Evolutionary conservation across 2,888 invertebrate genomes (phyloP).

Genomic region (Rhamnusium bicolor): DNA sequence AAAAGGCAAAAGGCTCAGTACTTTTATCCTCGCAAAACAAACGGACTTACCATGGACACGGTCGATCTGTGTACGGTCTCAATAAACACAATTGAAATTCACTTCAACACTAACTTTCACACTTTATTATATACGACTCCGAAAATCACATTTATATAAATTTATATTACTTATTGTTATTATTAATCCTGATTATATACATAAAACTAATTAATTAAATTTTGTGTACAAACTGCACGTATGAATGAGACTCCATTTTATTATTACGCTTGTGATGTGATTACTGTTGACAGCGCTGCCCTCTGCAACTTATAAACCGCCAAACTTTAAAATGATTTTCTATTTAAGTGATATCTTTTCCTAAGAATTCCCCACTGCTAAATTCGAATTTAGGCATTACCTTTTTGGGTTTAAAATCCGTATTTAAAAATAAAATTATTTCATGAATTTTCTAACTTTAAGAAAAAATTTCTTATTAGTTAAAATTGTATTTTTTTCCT

Average conservation of each 20-base stretch:
- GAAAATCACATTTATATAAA: conserved; percentile 57
- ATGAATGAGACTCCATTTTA: conserved; percentile 71
- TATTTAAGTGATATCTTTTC: too few relatives aligned
- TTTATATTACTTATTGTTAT: conserved; percentile 58
- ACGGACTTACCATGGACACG: conserved; percentile 71
- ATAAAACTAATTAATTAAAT: conserved; percentile 66
- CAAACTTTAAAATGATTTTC: conserved; percentile 34
- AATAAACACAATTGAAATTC: conserved; percentile 48
- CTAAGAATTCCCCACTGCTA: too few relatives aligned
- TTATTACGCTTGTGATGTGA: conserved; percentile 70
- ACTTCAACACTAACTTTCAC: conserved; percentile 52
- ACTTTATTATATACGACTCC: conserved; percentile 51
- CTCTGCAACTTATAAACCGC: conserved; percentile 42
- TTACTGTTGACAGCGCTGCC: conserved; percentile 65
- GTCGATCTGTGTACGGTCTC: conserved; percentile 58
- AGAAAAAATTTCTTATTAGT: too few relatives aligned
- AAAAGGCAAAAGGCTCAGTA: too few relatives aligned
- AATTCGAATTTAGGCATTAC: too few relatives aligned
- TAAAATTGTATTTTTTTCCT: too few relatives aligned
- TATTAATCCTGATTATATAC: conserved; percentile 60
- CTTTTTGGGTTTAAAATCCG: too few relatives aligned
- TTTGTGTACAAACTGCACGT: conserved; percentile 70
- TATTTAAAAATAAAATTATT: too few relatives aligned
- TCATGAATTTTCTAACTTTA: too few relatives aligned
- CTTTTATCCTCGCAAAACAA: conserved; percentile 57